Evolutionary conservation across 2,113 vertebrate species (phyloP), one percentile per base, ranked within the genome.

Genomic region (Poecile atricapillus): DNA sequence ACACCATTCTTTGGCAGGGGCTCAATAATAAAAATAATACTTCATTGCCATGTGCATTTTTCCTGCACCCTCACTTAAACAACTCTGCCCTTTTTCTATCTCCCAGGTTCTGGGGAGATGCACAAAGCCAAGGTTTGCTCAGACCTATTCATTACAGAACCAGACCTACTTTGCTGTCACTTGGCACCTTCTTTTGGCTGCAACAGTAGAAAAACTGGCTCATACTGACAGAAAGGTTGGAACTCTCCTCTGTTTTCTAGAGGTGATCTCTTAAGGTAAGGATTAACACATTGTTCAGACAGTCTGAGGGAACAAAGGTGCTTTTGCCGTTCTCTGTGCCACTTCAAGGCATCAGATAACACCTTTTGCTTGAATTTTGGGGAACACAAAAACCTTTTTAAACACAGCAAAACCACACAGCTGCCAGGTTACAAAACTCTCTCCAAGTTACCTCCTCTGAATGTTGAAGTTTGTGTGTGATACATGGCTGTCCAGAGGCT

Each of bases 171-270:
- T 91, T 85, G 89, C 67, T 11, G 8, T 84, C 93, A 87, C 49
- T 94, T 93, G 96, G 87, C 91, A 94, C 65, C 81, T 78, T 56
- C 83, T 69, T 91, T 87, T 95, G 94, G 91, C 95, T 50, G 65
- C 74, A 93, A 70, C 89, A 96, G 83, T 76, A 96, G 95, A 94
- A 95, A 96, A 96, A 95, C 93, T 87, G 93, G 94, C 94, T 94
- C 17, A 33, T 0, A 0, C 39, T 35, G 70, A 49, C 62, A 73
- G 81, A 47, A 68, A 35, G 62, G 20, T 10, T 89, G 79, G 74
- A 96, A 87, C 28, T 27, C 53, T 95, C 31, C 89, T 53, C 74
- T 93, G 46, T 94, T 92, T 95, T 97, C 93, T 73, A 73, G 77
- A 93, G 69, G 53, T 91, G 83, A 91, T 87, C 62, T 91, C 87